Evolutionary conservation across 1,140 invertebrate genomes (phyloP).

Genomic region (Cotesia chilonis): DNA sequence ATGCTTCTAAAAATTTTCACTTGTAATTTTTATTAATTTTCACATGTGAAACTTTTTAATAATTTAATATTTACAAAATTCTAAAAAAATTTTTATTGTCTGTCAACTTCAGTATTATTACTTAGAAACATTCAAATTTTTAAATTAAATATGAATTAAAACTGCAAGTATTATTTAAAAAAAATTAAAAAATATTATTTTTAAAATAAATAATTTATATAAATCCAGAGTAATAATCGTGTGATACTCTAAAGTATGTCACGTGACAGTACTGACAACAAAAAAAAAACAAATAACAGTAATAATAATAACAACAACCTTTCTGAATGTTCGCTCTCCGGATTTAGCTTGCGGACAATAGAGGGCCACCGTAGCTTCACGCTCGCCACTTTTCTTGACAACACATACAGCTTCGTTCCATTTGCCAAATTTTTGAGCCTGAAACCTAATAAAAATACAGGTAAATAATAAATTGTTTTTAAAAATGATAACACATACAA

Average conservation of each 20-base stretch:
- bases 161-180: no score
- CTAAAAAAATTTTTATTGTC: no score
- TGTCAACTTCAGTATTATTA: no score
- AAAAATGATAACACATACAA: neutral
- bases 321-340: slow-evolving; percentile 85
- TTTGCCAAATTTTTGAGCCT: slow-evolving; percentile 96
- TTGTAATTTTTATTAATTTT: no score
- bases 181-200: no score
- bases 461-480: slow-evolving; percentile 32
- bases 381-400: slow-evolving; percentile 93
- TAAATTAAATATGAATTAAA: no score
- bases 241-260: neutral
- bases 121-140: no score
- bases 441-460: slow-evolving; percentile 75
- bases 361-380: slow-evolving; percentile 87
- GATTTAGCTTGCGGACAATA: slow-evolving; percentile 89
- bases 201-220: no score
- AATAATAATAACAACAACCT: slow-evolving; percentile 68
- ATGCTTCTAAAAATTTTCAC: no score
- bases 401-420: slow-evolving; percentile 93
- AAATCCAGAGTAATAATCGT: no score
- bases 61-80: no score
- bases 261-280: neutral
- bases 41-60: no score
- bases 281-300: neutral